Percentiles rank a stretch among this genome's conserved stretches.
These are phyloP conservation scores for Mimas tiliae DNA, from an alignment of 2,888 invertebrate genomes.

Conservation along the genomic window DNA sequence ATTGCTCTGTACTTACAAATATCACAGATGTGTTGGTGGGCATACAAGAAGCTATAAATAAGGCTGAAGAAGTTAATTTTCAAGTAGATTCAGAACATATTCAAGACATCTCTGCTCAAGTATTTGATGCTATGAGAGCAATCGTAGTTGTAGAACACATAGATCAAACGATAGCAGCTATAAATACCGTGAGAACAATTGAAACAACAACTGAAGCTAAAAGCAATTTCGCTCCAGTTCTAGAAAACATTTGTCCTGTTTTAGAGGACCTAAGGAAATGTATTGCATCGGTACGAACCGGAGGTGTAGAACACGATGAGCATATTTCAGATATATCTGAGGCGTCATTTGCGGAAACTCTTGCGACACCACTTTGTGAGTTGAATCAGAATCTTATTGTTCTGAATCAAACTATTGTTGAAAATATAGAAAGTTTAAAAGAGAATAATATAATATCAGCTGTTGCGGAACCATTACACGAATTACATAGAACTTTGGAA, in stretches of 20 bases:
- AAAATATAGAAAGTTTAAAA: conserved; percentile 63
- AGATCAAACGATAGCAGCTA: conserved; percentile 65
- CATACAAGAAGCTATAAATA: conserved; percentile 65
- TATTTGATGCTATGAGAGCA: conserved; percentile 50
- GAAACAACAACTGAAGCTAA: conserved; percentile 57
- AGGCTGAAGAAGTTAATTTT: conserved; percentile 60
- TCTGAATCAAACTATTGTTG: conserved; percentile 64
- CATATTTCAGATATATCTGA: conserved; percentile 67
- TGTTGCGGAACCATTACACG: conserved; percentile 75
- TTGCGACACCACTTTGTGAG: conserved; percentile 69
- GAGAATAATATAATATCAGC: conserved; percentile 60
- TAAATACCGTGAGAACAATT: conserved; percentile 57
- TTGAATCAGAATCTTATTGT: conserved; percentile 66
- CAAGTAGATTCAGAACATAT: conserved; percentile 63
- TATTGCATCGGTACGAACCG: conserved; percentile 59
- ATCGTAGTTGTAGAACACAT: conserved; percentile 63
- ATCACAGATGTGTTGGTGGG: conserved; percentile 58
- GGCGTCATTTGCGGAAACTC: conserved; percentile 62
- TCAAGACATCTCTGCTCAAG: conserved; percentile 48
- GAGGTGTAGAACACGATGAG: conserved; percentile 49
- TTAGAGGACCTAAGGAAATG: conserved; percentile 68
- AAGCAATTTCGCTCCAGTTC: conserved; percentile 45
- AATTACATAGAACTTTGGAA: conserved; percentile 72
- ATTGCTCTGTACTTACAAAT: conserved; percentile 60
- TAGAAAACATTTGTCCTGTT: conserved; percentile 66